Conservation (phyloP, 2,797 vertebrate genomes). For the Echeneis naucrates region DNA sequence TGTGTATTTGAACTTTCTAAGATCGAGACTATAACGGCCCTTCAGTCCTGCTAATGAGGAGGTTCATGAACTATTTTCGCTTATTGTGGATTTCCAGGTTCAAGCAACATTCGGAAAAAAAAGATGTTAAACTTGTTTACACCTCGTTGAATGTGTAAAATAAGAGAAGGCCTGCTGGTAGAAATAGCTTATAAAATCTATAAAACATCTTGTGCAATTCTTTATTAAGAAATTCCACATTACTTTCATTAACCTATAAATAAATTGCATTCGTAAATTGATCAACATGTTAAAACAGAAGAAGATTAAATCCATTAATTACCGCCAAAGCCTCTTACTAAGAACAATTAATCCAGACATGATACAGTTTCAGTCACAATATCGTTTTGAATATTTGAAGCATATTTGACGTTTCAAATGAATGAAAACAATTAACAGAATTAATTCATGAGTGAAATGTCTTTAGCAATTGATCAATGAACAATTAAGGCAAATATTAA, state of each 20-base stretch:
- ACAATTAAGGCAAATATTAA: neutral
- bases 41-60: neutral
- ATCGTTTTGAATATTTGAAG: neutral
- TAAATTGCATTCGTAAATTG: neutral
- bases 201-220: too few relatives aligned
- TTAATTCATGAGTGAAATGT: neutral
- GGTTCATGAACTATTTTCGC: neutral
- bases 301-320: too few relatives aligned
- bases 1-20: neutral
- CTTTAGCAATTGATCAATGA: too few relatives aligned
- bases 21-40: neutral
- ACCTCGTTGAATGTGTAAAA: neutral
- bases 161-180: too few relatives aligned
- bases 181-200: too few relatives aligned
- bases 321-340: too few relatives aligned
- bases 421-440: neutral
- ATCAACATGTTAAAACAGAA: neutral
- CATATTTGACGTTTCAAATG: neutral
- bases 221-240: neutral
- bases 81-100: constrained; percentile 4
- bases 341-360: too few relatives aligned
- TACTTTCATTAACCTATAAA: neutral
- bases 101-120: neutral
- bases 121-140: neutral
- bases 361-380: neutral